These are phyloP conservation scores for Hyles vespertilio DNA, from an alignment of 1,140 invertebrate species.

Conservation along the genomic window DNA sequence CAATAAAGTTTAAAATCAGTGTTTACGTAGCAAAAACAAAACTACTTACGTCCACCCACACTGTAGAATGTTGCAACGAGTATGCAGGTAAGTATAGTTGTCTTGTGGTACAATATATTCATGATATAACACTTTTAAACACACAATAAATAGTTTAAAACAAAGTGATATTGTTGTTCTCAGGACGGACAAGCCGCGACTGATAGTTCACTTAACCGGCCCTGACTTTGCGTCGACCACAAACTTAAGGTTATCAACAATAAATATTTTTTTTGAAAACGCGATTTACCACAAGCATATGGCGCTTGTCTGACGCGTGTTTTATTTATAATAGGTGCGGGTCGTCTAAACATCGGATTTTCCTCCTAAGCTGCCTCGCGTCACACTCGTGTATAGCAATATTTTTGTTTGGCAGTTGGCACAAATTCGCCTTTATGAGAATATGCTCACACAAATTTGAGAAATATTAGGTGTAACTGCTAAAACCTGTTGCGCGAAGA, in stretches of 20 bases:
- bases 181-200: constrained; percentile 26
- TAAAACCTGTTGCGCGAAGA: too few relatives aligned
- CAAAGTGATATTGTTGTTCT: constrained; percentile 14
- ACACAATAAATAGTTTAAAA: neutral
- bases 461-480: too few relatives aligned
- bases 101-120: constrained; percentile 13
- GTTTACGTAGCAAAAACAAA: constrained; percentile 5
- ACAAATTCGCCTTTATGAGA: too few relatives aligned
- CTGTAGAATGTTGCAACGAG: constrained; percentile 14
- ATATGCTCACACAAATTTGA: too few relatives aligned
- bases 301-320: constrained; percentile 17
- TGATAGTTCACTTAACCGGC: constrained; percentile 27
- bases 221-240: constrained; percentile 24
- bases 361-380: constrained; percentile 16
- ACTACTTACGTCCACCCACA: constrained; percentile 26
- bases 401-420: neutral
- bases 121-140: constrained; percentile 14
- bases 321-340: constrained; percentile 16
- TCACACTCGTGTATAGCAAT: neutral
- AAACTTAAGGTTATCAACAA: constrained; percentile 39
- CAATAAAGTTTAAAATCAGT: constrained; percentile 10
- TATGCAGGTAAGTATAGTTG: constrained; percentile 13
- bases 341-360: constrained; percentile 17
- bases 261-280: constrained; percentile 26
- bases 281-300: constrained; percentile 1